These are phyloP conservation scores for Lasius platythorax DNA, from an alignment of 2,888 invertebrate genomes.

Conservation along the genomic window DNA sequence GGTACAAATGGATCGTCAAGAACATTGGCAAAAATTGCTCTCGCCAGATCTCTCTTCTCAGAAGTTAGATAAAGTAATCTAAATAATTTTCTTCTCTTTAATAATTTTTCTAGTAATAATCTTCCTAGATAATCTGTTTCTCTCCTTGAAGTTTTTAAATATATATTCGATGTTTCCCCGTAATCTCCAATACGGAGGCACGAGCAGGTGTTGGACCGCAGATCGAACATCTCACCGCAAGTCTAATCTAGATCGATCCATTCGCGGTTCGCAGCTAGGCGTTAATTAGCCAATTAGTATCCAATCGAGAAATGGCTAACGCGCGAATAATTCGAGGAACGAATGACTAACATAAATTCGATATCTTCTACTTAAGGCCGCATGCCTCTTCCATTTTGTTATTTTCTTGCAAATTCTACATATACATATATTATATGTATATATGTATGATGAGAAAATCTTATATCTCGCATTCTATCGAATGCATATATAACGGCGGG, in stretches of 20 bases:
- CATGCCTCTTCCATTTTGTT: background rate
- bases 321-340: conserved; percentile 25
- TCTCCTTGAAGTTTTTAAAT: background rate
- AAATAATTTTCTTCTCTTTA: background rate
- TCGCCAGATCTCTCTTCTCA: background rate
- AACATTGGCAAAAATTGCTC: background rate
- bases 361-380: background rate
- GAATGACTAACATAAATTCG: conserved; percentile 6
- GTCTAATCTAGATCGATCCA: conserved; percentile 64
- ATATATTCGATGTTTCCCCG: background rate
- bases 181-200: conserved; percentile 14
- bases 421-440: background rate
- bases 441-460: conserved; percentile 10
- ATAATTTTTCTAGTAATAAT: background rate
- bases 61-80: background rate
- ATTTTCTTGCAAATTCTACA: background rate
- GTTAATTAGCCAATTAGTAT: conserved; percentile 75
- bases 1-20: background rate
- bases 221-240: conserved; percentile 52
- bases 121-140: background rate
- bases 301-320: conserved; percentile 35
- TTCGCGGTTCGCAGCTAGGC: conserved; percentile 66
- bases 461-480: conserved; percentile 15
- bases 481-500: conserved; percentile 17
- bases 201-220: conserved; percentile 28